These are phyloP conservation scores for Tridacna crocea DNA, from an alignment of 2,888 invertebrate species.

Conservation along the genomic window DNA sequence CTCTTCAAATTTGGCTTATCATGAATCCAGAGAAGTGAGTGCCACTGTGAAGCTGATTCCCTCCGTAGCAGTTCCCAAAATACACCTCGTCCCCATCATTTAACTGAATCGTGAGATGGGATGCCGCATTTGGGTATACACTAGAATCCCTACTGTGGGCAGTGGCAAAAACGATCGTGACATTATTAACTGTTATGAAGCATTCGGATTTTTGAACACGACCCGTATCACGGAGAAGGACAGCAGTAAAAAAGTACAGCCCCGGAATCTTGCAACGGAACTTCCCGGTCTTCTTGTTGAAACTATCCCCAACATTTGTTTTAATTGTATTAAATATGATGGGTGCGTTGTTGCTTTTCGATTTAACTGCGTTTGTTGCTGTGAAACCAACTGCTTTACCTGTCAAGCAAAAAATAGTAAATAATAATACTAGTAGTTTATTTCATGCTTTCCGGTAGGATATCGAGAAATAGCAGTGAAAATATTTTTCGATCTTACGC, in stretches of 20 bases:
- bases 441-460: too few species aligned
- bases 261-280: not conserved
- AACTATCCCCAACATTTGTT: not conserved
- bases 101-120: not conserved
- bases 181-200: not conserved
- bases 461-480: too few species aligned
- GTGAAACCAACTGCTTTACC: not conserved
- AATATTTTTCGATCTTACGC: too few species aligned
- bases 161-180: not conserved
- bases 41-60: not conserved
- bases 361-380: not conserved
- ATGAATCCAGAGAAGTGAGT: not conserved
- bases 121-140: not conserved
- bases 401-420: too few species aligned
- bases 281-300: constrained; percentile 7
- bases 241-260: not conserved
- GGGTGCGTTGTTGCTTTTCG: not conserved
- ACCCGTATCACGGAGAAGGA: not conserved
- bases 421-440: too few species aligned
- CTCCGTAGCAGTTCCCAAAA: not conserved
- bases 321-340: not conserved
- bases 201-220: not conserved
- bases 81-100: not conserved
- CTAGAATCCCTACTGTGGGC: not conserved
- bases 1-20: too few species aligned